Percentiles rank a stretch among this genome's conserved stretches.
phyloP scores from a whole-genome alignment of 1,140 invertebrate genomes.

The Pinna nobilis region DNA sequence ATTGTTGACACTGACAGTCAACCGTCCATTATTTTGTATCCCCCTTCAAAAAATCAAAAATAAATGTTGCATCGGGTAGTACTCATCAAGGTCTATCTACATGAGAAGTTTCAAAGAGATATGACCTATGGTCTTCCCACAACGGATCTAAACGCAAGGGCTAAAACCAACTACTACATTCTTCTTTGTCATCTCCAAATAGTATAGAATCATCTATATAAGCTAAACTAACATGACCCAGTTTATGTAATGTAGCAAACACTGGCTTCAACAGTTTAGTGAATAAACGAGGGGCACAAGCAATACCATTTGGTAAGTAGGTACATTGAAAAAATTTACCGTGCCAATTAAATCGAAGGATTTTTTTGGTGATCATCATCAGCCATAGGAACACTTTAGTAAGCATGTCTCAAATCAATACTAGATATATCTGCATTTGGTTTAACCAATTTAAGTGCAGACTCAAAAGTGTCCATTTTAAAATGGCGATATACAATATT shows the following conservation, averaged over 20 bases:
- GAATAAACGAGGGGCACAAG: conserved; percentile 14
- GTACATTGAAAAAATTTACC: conserved; percentile 36
- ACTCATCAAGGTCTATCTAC: too few relatives aligned
- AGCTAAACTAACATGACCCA: background rate
- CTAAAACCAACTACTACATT: too few relatives aligned
- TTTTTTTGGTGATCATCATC: conserved; percentile 28
- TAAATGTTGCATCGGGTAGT: too few relatives aligned
- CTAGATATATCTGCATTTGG: conserved; percentile 5
- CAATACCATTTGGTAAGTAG: conserved; percentile 32
- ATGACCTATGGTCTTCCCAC: too few relatives aligned
- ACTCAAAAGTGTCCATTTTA: conserved; percentile 21
- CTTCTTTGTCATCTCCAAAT: background rate
- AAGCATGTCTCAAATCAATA: conserved; percentile 23
- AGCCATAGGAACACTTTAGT: conserved; percentile 29
- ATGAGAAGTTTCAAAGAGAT: too few relatives aligned
- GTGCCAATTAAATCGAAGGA: conserved; percentile 42
- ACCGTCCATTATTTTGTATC: too few relatives aligned
- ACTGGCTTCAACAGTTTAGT: conserved; percentile 19
- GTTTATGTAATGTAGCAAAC: background rate
- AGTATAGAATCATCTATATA: conserved; percentile 28
- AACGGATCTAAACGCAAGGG: too few relatives aligned
- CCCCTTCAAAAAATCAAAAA: too few relatives aligned
- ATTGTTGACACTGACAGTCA: too few relatives aligned
- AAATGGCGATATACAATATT: conserved; percentile 25
- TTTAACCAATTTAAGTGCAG: background rate